A percentile compares a stretch with the other conserved stretches of the same genome.
These are phyloP conservation scores for Dendroctonus valens DNA, from an alignment of 1,140 invertebrate species.

Conservation along the genomic window DNA sequence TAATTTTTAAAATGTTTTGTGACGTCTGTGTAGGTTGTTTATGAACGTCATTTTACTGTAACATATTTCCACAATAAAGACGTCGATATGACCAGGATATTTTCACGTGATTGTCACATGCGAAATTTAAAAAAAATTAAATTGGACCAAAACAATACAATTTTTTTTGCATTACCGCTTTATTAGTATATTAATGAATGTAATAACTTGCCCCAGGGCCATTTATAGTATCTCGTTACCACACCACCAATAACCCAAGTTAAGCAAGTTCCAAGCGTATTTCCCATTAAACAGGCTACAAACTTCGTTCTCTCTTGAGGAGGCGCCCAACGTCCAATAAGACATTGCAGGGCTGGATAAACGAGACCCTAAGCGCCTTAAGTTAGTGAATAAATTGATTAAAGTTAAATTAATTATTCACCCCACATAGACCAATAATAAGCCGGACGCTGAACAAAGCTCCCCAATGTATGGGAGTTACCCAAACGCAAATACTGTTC, in stretches of 20 bases:
- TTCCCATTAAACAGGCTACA: slow-evolving; percentile 69
- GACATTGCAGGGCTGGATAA: slow-evolving; percentile 68
- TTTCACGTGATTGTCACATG: no score
- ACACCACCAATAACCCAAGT: slow-evolving; percentile 69
- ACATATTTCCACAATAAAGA: no score
- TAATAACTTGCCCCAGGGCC: slow-evolving; percentile 58
- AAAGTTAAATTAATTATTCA: slow-evolving; percentile 12
- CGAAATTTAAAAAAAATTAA: no score
- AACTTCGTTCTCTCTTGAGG: slow-evolving; percentile 75
- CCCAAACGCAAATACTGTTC: slow-evolving; percentile 25
- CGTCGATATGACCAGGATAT: no score
- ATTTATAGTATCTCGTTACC: slow-evolving; percentile 64
- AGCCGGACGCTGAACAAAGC: slow-evolving; percentile 25
- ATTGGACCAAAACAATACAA: no score
- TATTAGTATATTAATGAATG: neutral
- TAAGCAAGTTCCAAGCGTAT: slow-evolving; percentile 74
- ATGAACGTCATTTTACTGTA: no score
- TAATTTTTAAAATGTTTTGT: no score
- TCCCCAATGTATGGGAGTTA: slow-evolving; percentile 23
- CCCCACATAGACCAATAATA: slow-evolving; percentile 26
- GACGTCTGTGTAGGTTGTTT: no score
- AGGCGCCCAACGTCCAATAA: slow-evolving; percentile 72
- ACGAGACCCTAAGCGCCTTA: slow-evolving; percentile 59
- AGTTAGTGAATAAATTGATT: no score
- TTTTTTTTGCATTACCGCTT: neutral